Evolutionary conservation across 2,113 vertebrate species (phyloP).

Genomic region (Ploceus nigricollis): DNA sequence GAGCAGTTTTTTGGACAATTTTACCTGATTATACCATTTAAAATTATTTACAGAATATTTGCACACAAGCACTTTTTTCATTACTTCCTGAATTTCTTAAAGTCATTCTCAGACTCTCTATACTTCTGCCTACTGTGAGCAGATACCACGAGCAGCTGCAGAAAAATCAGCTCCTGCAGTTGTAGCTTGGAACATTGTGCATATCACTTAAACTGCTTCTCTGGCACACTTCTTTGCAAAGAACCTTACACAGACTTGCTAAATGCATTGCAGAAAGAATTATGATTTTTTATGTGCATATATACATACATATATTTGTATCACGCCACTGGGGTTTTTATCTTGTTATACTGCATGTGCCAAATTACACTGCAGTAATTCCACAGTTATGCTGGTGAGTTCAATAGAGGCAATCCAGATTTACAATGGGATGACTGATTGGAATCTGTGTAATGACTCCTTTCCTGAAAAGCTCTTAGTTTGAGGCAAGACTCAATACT

Average conservation of each 20-base stretch:
- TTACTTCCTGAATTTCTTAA: neutral
- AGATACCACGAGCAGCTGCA: neutral
- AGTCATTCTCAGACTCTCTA: neutral
- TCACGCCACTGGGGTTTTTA: neutral
- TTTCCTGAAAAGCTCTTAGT: conserved; percentile 30
- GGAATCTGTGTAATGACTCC: conserved; percentile 7
- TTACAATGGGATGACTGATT: conserved; percentile 37
- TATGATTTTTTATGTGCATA: conserved; percentile 8
- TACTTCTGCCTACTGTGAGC: neutral
- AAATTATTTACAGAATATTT: neutral
- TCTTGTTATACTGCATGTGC: neutral
- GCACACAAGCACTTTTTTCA: neutral
- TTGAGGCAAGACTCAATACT: conserved; percentile 2
- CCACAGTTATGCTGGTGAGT: neutral
- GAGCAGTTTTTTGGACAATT: neutral
- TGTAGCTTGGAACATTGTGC: neutral
- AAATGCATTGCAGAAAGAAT: neutral
- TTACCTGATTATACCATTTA: neutral
- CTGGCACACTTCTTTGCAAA: neutral
- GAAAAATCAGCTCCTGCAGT: neutral
- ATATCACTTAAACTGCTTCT: neutral
- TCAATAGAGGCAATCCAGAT: conserved; percentile 24
- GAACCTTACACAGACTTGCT: neutral
- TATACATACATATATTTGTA: neutral
- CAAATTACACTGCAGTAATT: conserved; percentile 33